A percentile compares a stretch with the other conserved stretches of the same genome.
Conservation (phyloP, 2,113 vertebrate genomes). For the Pollimyrus isidori region DNA sequence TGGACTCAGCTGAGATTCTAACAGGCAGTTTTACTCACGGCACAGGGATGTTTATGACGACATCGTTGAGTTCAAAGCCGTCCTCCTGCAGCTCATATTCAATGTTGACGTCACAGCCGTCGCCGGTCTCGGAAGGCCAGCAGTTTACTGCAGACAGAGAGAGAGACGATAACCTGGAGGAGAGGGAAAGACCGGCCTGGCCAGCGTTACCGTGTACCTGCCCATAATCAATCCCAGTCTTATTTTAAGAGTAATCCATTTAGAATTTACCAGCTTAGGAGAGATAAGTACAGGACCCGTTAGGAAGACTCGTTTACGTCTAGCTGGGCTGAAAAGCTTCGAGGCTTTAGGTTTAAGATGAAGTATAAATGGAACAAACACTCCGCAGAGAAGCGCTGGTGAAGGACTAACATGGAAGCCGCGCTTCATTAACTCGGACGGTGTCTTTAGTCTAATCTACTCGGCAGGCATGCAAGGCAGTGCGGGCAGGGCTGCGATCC, state of each 20-base stretch:
- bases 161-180: background rate
- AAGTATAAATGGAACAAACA: background rate
- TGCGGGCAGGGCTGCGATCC: background rate
- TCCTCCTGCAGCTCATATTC: constrained; percentile 95
- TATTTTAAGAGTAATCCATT: background rate
- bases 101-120: constrained; percentile 91
- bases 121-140: constrained; percentile 93
- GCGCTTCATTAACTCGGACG: background rate
- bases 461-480: background rate
- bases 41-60: constrained; percentile 88
- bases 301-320: background rate
- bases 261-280: background rate
- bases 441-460: background rate
- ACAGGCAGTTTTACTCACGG: constrained; percentile 69
- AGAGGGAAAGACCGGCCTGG: background rate
- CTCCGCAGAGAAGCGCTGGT: background rate
- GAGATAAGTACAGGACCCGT: background rate
- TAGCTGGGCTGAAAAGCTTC: background rate
- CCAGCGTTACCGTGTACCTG: background rate
- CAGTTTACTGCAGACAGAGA: constrained; percentile 79
- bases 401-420: background rate
- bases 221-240: background rate
- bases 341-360: background rate
- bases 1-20: background rate
- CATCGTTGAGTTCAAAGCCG: constrained; percentile 84